Conservation (phyloP, 2,113 vertebrate genomes). For the Thalassoma bifasciatum region DNA sequence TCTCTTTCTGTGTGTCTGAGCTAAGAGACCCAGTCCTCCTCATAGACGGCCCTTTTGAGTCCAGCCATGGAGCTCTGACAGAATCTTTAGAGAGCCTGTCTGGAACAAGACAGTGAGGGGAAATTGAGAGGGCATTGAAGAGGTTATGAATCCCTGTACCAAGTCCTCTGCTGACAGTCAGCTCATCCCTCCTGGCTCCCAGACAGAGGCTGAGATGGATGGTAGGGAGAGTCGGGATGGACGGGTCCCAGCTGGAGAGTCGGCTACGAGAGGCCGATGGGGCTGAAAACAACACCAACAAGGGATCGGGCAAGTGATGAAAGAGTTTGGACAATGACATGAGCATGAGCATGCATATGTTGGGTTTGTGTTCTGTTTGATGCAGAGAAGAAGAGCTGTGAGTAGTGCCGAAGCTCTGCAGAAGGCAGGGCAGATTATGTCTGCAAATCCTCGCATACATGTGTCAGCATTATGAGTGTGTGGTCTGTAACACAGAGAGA, state of each 20-base stretch:
- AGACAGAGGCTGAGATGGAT: slow-evolving; percentile 51
- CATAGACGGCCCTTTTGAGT: slow-evolving; percentile 36
- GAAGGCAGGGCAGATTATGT: slow-evolving; percentile 53
- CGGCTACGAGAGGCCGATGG: slow-evolving; percentile 17
- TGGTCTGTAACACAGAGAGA: slow-evolving; percentile 18
- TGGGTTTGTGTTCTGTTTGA: slow-evolving; percentile 5
- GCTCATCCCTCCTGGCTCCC: slow-evolving; percentile 54
- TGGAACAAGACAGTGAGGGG: slow-evolving; percentile 52
- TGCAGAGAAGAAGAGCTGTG: not conserved
- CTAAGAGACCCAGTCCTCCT: slow-evolving; percentile 44
- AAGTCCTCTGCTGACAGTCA: slow-evolving; percentile 56
- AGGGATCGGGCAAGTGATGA: slow-evolving; percentile 37
- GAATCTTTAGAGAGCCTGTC: slow-evolving; percentile 61
- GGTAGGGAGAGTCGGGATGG: slow-evolving; percentile 40
- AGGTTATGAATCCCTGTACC: slow-evolving; percentile 57
- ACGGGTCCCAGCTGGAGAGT: slow-evolving; percentile 42
- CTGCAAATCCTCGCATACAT: slow-evolving; percentile 45
- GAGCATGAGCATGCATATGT: slow-evolving; percentile 17
- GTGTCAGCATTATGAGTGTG: slow-evolving; percentile 50
- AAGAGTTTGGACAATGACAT: not conserved
- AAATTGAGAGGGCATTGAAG: slow-evolving; percentile 67
- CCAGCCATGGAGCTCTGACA: slow-evolving; percentile 42
- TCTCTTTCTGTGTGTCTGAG: slow-evolving; percentile 21
- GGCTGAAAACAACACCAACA: slow-evolving; percentile 20
- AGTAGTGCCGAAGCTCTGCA: slow-evolving; percentile 26